Evolutionary conservation across 2,797 vertebrate genomes (phyloP).

Genomic region (Myotis findleyi): DNA sequence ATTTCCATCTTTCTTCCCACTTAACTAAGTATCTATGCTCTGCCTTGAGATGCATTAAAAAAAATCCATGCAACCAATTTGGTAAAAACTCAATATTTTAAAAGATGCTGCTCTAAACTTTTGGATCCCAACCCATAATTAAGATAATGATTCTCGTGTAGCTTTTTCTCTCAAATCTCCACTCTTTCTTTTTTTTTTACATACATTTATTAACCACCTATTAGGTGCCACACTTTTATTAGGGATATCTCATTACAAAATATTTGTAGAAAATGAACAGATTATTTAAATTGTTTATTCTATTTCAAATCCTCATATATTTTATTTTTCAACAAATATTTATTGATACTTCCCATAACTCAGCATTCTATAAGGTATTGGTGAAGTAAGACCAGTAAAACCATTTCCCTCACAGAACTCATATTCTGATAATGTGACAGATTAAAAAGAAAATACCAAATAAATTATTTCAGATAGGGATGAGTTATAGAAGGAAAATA

Average conservation of each 20-base stretch:
- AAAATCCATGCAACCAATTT: neutral
- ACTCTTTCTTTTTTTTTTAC: neutral
- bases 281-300: neutral
- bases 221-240: neutral
- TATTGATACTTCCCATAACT: neutral
- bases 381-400: neutral
- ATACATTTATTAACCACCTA: neutral
- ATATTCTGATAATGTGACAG: neutral
- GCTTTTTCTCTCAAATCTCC: neutral
- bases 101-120: neutral
- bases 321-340: neutral
- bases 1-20: neutral
- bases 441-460: neutral
- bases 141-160: neutral
- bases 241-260: neutral
- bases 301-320: neutral
- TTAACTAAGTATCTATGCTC: neutral
- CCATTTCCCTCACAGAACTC: neutral
- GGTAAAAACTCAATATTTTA: neutral
- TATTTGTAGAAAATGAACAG: neutral
- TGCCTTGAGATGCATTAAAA: neutral
- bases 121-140: neutral
- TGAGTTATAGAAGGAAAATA: neutral
- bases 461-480: neutral
- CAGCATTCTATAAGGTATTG: neutral